Evolutionary conservation across 2,888 invertebrate genomes (phyloP), one percentile per base, ranked within the genome.

Genomic region (Sinohyriopsis cumingii): DNA sequence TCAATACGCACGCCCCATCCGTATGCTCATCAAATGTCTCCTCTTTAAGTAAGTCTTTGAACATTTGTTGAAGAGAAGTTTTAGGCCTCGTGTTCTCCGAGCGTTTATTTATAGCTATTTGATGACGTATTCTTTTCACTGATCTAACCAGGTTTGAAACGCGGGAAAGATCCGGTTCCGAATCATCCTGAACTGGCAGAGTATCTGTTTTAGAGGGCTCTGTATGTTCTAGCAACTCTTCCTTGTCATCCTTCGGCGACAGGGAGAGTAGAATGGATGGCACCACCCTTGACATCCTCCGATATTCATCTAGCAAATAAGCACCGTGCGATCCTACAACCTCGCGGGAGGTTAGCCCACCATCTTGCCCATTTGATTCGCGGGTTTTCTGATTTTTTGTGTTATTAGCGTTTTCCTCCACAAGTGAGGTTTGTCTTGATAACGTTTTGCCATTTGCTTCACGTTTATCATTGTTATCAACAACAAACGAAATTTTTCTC

Each of bases 261-360:
- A 83, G 73, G 18, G 81, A 75, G 9, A 75, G 72, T 19, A 84
- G 67, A 54, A 84, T 84, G 56, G 77, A 77, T 0, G 84, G 82
- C 18, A 84, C 82, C 4, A 84, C 82, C 62, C 80, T 76, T 1
- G 82, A 82, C 71, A 83, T 79, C 67, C 80, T 75, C 65, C 75
- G 72, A 69, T 80, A 82, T 69, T 84, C 84, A 5, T 76, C 76
- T 12, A 84, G 71, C 6, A 84, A 75, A 63, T 82, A 82, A n/a
- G 74, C 77, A 55, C 81, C 82, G 3, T 81, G 80, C 2, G 76
- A 72, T 55, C 75, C 77, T 18, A 65, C 57, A 19, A 65, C 62
- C 45, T 72, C 59, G 1, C 57, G 54, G 55, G 67, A 57, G 45
- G 12, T 45, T 45, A 45, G 9, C 15, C 45, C 45, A 15, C 45